phyloP scores from a whole-genome alignment of 2,113 vertebrate genomes.

The Tretioscincus oriximinensis region DNA sequence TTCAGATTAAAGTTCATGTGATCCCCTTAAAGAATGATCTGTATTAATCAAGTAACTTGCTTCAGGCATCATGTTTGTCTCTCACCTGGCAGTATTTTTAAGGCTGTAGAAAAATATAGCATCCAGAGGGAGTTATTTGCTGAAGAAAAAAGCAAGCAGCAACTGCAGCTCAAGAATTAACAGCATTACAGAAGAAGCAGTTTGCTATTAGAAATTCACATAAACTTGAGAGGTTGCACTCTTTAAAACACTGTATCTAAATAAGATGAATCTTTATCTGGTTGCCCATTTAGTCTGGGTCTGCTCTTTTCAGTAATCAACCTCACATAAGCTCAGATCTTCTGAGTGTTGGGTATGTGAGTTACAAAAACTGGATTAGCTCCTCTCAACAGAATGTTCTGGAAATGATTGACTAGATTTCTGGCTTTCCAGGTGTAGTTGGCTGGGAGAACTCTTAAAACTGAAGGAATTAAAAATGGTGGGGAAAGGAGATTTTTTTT shows the following conservation, averaged over 20 bases:
- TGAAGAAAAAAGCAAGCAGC: slow-evolving; percentile 47
- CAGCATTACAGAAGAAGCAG: not conserved
- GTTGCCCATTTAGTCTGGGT: not conserved
- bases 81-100: slow-evolving; percentile 66
- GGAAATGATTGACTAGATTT: not conserved
- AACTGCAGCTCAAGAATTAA: not conserved
- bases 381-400: not conserved
- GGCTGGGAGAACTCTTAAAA: not conserved
- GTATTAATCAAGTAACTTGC: slow-evolving; percentile 70
- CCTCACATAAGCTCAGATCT: not conserved
- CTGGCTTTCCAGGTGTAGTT: not conserved
- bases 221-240: not conserved
- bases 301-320: not conserved
- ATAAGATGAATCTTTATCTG: not conserved
- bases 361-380: not conserved
- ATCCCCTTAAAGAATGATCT: slow-evolving; percentile 67
- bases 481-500: not conserved
- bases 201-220: not conserved
- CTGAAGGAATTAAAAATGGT: no score
- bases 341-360: not conserved
- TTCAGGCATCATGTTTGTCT: slow-evolving; percentile 69
- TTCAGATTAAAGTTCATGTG: slow-evolving; percentile 70
- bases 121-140: slow-evolving; percentile 24
- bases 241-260: not conserved
- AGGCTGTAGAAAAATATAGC: slow-evolving; percentile 46